Conservation (phyloP, 2,888 invertebrate genomes). For the Mythimna impura region DNA sequence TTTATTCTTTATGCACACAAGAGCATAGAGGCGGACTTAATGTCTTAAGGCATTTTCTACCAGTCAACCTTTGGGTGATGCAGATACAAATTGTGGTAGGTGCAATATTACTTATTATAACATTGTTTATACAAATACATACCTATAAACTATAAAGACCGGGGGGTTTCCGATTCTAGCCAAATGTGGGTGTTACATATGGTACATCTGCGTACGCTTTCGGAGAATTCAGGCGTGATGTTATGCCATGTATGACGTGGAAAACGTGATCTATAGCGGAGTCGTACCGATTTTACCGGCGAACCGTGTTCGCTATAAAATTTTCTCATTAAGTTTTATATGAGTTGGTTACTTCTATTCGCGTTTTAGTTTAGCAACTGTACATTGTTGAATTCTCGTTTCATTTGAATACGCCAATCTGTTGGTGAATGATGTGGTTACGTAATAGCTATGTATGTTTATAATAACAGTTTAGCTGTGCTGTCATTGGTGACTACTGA, state of each 20-base stretch:
- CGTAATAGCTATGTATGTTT: conserved; percentile 31
- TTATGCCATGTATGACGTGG: conserved; percentile 5
- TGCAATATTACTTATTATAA: no score
- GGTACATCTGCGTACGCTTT: background rate
- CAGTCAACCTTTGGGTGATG: no score
- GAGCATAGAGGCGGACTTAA: no score
- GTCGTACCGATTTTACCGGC: conserved; percentile 10
- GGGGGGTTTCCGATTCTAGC: no score
- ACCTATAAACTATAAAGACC: no score
- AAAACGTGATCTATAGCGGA: conserved; percentile 39
- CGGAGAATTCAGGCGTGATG: background rate
- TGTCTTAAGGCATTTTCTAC: no score
- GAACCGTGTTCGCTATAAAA: conserved; percentile 44
- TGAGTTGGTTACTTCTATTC: conserved; percentile 17
- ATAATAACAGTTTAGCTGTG: conserved; percentile 42
- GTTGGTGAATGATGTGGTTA: conserved; percentile 11
- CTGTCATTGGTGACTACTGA: conserved; percentile 37
- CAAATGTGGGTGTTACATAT: no score
- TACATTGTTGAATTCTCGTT: conserved; percentile 39
- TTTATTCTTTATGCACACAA: no score
- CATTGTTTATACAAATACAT: no score
- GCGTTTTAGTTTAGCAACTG: conserved; percentile 36
- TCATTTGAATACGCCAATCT: conserved; percentile 42
- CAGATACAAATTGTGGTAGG: no score
- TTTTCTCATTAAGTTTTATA: conserved; percentile 56